Conservation (phyloP, 2,797 vertebrate species). For the Morus bassanus region DNA sequence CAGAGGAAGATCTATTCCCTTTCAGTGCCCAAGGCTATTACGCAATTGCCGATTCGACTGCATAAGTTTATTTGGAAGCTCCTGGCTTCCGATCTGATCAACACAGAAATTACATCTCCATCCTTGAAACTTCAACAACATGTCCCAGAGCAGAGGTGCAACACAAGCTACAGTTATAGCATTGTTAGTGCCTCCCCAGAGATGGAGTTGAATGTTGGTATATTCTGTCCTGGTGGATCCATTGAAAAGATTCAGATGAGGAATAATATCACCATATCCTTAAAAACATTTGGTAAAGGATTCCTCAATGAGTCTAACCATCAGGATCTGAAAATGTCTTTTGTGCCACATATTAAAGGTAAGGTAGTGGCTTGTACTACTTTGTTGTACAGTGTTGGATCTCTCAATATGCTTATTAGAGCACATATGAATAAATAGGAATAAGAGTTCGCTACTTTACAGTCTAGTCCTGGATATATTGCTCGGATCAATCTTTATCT, state of each 20-base stretch:
- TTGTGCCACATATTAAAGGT: conserved; percentile 84
- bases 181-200: conserved; percentile 68
- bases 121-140: conserved; percentile 80
- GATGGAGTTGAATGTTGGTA: conserved; percentile 72
- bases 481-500: background rate
- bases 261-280: conserved; percentile 80
- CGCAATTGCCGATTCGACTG: conserved; percentile 79
- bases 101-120: conserved; percentile 74
- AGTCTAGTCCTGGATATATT: background rate
- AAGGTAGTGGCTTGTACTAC: background rate
- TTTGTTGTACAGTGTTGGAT: background rate
- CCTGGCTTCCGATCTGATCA: conserved; percentile 67
- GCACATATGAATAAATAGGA: background rate
- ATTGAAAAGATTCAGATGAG: conserved; percentile 86
- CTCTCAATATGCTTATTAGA: background rate
- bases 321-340: conserved; percentile 79
- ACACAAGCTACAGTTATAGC: conserved; percentile 66
- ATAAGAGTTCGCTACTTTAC: background rate
- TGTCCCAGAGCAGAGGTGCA: conserved; percentile 77
- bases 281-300: conserved; percentile 21
- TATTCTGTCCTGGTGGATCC: conserved; percentile 83
- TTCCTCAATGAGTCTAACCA: conserved; percentile 57
- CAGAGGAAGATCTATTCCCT: conserved; percentile 62
- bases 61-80: conserved; percentile 85
- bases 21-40: conserved; percentile 72